Evolutionary conservation across 2,797 vertebrate genomes (phyloP), one percentile per base, ranked within the genome.

Genomic region (Hippoglossus hippoglossus): DNA sequence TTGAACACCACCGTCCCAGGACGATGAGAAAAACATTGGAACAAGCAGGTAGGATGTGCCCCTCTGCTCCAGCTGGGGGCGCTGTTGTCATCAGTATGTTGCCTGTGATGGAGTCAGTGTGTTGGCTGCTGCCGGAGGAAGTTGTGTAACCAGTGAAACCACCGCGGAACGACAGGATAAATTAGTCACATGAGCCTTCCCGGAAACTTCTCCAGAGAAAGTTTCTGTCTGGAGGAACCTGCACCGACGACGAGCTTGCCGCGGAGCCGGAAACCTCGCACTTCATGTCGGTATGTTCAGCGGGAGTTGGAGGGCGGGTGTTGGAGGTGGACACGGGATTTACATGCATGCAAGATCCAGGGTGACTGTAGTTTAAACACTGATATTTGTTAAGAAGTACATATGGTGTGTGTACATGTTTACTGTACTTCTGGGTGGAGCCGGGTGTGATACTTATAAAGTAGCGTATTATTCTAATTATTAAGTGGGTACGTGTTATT

Each of bases 101-200:
- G 50, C 50, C 21, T 8, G 24, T 12, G 1, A 0, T n/a, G 4
- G 10, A 4, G 9, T 49, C 47, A 15, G 18, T 46, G 19, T 25
- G 16, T 22, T 15, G 8, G 5, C 31, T 28, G 51, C 24, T 5
- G 54, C 8, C 13, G 47, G 39, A 18, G 84, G 65, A 90, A 91
- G 86, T 88, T 89, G 87, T 31, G 85, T 73, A 91, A 91, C 87
- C 63, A 53, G 71, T 80, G 66, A 84, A 85, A 80, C 65, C 66
- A 71, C 66, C 31, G 24, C 19, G 16, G 46, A 41, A 31, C 3
- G 51, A 63, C 54, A 39, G 34, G 24, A 61, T 64, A 78, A 70
- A 80, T 50, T 31, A 22, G 79, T 90, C 87, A 89, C 84, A 73
- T 46, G 73, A 70, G 79, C 41, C 18, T 76, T 91, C 41, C 86